Evolutionary conservation across 2,797 vertebrate genomes (phyloP).

Genomic region (Ficedula albicollis): DNA sequence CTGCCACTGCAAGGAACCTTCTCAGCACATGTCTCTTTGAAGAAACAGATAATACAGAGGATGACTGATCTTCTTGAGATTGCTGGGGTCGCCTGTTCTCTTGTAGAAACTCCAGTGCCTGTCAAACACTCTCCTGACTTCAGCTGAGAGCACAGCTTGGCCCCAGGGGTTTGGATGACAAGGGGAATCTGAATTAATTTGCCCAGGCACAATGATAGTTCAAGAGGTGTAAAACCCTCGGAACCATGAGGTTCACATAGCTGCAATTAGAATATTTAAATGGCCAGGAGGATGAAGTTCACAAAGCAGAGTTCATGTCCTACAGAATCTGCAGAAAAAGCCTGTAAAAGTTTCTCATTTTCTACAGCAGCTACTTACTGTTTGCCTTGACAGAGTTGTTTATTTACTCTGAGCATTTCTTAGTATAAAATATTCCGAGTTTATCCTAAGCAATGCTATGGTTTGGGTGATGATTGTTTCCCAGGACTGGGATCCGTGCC

Average conservation of each 20-base stretch:
- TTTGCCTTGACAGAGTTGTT: background rate
- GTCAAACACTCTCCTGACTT: background rate
- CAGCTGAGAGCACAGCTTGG: background rate
- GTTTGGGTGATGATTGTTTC: constrained; percentile 17
- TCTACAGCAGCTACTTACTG: background rate
- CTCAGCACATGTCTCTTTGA: background rate
- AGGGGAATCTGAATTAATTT: constrained; percentile 20
- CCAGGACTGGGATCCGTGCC: constrained; percentile 51
- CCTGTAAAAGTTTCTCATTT: background rate
- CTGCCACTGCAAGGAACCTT: background rate
- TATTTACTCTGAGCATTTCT: background rate
- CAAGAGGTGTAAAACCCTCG: background rate
- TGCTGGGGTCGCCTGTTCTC: background rate
- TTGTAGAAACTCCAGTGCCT: background rate
- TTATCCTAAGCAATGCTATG: background rate
- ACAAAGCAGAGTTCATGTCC: background rate
- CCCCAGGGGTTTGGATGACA: background rate
- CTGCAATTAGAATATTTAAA: constrained; percentile 26
- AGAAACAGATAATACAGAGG: background rate
- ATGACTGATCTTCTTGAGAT: background rate
- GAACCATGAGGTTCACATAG: background rate
- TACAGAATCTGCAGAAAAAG: background rate
- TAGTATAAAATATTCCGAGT: constrained; percentile 27
- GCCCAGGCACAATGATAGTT: background rate
- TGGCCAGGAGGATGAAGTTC: background rate